These are phyloP conservation scores for Ashinkailepas kermadecensis DNA, from an alignment of 2,888 invertebrate genomes.

Conservation along the genomic window DNA sequence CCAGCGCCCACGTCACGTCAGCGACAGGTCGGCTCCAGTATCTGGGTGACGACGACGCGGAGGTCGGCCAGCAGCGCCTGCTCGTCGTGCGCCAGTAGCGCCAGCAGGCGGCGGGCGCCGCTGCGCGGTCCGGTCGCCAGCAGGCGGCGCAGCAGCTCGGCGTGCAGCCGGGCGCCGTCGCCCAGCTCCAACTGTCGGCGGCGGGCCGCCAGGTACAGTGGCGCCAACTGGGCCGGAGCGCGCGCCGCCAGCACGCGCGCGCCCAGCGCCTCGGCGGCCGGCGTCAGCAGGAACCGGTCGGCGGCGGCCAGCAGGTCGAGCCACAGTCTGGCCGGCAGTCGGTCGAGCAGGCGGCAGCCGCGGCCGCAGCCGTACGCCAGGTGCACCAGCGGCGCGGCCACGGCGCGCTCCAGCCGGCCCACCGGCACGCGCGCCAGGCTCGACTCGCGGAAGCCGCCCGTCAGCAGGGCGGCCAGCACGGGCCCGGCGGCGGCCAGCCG, in stretches of 20 bases:
- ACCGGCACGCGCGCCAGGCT: neutral
- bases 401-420: neutral
- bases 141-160: slow-evolving; percentile 7
- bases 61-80: neutral
- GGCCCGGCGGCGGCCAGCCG: slow-evolving; percentile 8
- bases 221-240: neutral
- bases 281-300: slow-evolving; percentile 11
- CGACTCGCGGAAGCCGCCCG: slow-evolving; percentile 20
- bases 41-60: neutral
- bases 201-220: neutral
- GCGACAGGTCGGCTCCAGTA: neutral
- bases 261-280: neutral
- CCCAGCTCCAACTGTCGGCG: neutral
- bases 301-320: slow-evolving; percentile 14
- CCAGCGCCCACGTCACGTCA: no score
- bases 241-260: neutral
- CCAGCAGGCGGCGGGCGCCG: neutral
- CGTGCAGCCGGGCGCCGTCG: neutral
- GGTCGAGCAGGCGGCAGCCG: neutral
- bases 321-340: neutral
- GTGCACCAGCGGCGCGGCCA: slow-evolving; percentile 14
- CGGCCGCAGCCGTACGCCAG: neutral
- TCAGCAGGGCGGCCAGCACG: slow-evolving; percentile 22
- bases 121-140: neutral
- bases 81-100: neutral